These are phyloP conservation scores for Rhinella marina DNA, from an alignment of 2,797 vertebrate species.

Conservation along the genomic window DNA sequence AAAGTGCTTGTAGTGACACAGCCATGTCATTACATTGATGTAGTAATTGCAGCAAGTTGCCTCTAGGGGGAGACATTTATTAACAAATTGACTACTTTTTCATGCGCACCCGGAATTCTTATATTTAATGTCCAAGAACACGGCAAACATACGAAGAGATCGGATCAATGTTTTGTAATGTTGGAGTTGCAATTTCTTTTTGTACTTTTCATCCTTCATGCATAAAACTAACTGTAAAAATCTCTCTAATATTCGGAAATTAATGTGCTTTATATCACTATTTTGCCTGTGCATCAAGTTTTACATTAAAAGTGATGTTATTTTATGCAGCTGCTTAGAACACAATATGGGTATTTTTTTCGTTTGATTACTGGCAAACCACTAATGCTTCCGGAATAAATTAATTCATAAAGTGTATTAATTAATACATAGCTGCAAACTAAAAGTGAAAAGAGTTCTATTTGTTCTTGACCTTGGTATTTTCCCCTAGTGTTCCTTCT, in stretches of 20 bases:
- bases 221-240: not conserved
- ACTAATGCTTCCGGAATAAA: no score
- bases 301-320: not conserved
- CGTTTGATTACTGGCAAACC: not conserved
- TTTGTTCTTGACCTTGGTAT: not conserved
- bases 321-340: not conserved
- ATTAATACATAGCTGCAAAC: not conserved
- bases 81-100: constrained; percentile 31
- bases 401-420: not conserved
- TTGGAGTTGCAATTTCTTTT: no score
- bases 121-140: not conserved
- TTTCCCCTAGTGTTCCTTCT: not conserved
- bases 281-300: not conserved
- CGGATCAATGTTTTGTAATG: not conserved
- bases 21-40: not conserved
- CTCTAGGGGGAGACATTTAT: constrained; percentile 53
- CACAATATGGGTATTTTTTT: not conserved
- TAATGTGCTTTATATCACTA: not conserved
- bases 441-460: not conserved
- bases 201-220: not conserved
- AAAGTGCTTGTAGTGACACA: constrained; percentile 1
- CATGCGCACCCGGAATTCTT: not conserved
- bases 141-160: not conserved
- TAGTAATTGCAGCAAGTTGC: not conserved
- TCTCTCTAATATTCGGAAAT: not conserved